Evolutionary conservation across 2,113 vertebrate genomes (phyloP), one percentile per base, ranked within the genome.

Genomic region (Chaenocephalus aceratus): DNA sequence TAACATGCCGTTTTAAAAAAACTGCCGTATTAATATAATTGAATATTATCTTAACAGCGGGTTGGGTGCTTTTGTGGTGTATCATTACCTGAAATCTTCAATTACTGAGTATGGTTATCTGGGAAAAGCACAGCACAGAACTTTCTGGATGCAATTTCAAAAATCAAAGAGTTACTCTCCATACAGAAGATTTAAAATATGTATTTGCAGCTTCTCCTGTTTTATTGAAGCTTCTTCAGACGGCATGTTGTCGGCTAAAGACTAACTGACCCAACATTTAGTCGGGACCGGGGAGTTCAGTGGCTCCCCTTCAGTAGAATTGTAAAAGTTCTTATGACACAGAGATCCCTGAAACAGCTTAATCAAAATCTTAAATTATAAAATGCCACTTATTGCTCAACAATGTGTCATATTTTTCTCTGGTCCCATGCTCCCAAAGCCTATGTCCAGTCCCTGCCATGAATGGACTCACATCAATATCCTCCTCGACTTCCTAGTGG

Each of bases 361-460:
- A 44, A 79, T 56, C 6, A 52, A 59, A 16, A 68, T 60, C 10
- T 34, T 6, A 51, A 16, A 62, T 13, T 6, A 69, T 6, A 16
- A 72, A 74, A 64, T 7, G 6, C 26, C 18, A 30, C 36, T 10
- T 30, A 51, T 18, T 23, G 30, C 13, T 5, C 16, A 30, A 51
- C 16, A 30, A 51, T 34, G 11, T 18, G 34, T 67, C 4, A 41
- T 41, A 41, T 1, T 10, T 13, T 67, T 46, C 18, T 13, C 41
- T 1, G 30, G 4, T 4, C 8, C 6, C 46, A 6, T 58, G 16
- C 3, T 66, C 53, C 4, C 23, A 44, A 65, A 34, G 1, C 77
- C 48, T 0, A 2, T 63, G 58, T 12, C 5, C 51, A 1, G 14
- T 60, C 44, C 54, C 67, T n/a, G 82, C 85, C 74, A 62, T 69